Evolutionary conservation across 2,888 invertebrate genomes (phyloP).

Genomic region (Epinotia demarniana): DNA sequence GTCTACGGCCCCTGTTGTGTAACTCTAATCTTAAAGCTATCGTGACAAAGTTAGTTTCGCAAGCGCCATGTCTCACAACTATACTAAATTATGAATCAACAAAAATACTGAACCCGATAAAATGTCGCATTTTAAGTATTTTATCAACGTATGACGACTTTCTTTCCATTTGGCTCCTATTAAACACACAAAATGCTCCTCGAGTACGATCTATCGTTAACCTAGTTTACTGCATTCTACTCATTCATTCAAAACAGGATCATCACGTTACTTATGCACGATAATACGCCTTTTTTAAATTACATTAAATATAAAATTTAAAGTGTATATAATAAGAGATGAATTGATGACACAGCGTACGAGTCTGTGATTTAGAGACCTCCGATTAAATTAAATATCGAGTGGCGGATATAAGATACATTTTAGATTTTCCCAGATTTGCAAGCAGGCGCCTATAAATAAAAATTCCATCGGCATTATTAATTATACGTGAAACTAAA

Average conservation of each 20-base stretch:
- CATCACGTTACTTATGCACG: constrained; percentile 1
- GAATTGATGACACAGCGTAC: constrained; percentile 18
- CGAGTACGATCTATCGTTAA: constrained; percentile 11
- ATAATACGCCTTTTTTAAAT: background rate
- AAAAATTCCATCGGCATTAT: background rate
- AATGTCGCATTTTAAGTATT: constrained; percentile 3
- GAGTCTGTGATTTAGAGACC: constrained; percentile 18
- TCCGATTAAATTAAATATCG: constrained; percentile 39
- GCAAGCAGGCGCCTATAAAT: background rate
- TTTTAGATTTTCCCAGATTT: background rate
- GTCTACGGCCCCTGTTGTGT: no score
- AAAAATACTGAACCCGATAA: constrained; percentile 4
- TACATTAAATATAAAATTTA: constrained; percentile 18
- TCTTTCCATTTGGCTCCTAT: background rate
- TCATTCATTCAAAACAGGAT: constrained; percentile 5
- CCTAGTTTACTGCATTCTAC: background rate
- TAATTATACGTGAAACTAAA: background rate
- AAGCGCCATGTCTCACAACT: background rate
- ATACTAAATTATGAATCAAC: background rate
- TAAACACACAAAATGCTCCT: background rate
- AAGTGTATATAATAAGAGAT: constrained; percentile 17
- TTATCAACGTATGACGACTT: background rate
- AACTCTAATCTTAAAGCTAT: background rate
- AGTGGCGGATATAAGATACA: background rate
- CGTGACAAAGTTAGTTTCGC: background rate